Evolutionary conservation across 1,140 invertebrate species (phyloP).

Genomic region (Mesaphorura yosii): DNA sequence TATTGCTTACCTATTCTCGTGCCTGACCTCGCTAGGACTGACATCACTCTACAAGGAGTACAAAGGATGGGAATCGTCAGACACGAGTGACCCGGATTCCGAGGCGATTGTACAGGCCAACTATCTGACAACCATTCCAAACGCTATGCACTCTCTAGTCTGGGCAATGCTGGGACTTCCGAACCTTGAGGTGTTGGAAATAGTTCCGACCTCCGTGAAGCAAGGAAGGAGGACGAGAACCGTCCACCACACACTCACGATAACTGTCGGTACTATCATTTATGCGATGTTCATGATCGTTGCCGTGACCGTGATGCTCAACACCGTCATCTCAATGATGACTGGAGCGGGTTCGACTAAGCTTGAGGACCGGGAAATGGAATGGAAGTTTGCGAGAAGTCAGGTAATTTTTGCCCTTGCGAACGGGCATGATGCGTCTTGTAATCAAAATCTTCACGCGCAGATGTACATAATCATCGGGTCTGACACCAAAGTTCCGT

Average conservation of each 20-base stretch:
- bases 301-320: not conserved
- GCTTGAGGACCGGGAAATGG: not conserved
- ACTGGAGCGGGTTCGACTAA: not conserved
- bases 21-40: too few relatives aligned
- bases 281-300: not conserved
- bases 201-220: not conserved
- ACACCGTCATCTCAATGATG: conserved; percentile 1
- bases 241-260: not conserved
- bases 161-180: not conserved
- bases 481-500: not conserved
- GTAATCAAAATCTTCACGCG: not conserved
- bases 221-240: not conserved
- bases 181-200: not conserved
- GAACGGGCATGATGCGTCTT: not conserved
- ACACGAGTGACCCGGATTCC: not conserved
- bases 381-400: not conserved
- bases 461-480: not conserved
- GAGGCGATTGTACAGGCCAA: not conserved
- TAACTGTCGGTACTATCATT: not conserved
- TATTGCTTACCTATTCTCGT: too few relatives aligned
- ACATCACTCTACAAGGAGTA: conserved; percentile 1
- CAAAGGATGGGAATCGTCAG: not conserved
- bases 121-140: not conserved
- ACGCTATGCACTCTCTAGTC: not conserved
- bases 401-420: not conserved